Percentiles rank a stretch among this genome's conserved stretches.
phyloP scores from a whole-genome alignment of 2,888 invertebrate genomes.

The Heliconius ethilla region DNA sequence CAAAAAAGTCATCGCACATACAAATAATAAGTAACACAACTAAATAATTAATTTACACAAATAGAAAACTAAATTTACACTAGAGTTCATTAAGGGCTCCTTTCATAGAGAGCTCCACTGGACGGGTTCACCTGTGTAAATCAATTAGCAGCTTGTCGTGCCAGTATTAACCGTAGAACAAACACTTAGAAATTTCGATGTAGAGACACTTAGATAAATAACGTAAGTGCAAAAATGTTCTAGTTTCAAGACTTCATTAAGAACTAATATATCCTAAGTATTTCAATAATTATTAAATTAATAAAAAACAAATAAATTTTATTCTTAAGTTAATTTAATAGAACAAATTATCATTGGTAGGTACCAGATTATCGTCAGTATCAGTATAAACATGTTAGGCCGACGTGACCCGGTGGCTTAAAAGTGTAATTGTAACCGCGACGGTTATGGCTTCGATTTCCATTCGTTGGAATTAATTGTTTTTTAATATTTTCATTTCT shows the following conservation, averaged over 20 bases:
- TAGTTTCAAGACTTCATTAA: not conserved
- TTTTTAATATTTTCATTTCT: too few relatives aligned
- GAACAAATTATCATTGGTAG: too few relatives aligned
- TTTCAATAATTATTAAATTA: too few relatives aligned
- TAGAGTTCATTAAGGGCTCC: not conserved
- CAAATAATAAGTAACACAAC: not conserved
- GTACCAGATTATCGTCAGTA: too few relatives aligned
- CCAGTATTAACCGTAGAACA: not conserved
- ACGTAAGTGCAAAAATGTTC: not conserved
- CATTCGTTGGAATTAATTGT: too few relatives aligned
- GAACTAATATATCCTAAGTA: not conserved
- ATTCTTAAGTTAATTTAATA: too few relatives aligned
- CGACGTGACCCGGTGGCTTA: too few relatives aligned
- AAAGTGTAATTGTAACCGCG: too few relatives aligned
- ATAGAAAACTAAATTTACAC: not conserved
- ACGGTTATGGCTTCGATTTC: too few relatives aligned
- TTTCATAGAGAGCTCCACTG: not conserved
- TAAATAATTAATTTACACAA: not conserved
- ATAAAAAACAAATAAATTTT: too few relatives aligned
- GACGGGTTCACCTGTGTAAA: slow-evolving; percentile 6
- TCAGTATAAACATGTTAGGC: too few relatives aligned
- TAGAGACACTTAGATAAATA: not conserved
- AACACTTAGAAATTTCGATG: not conserved
- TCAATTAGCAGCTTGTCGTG: slow-evolving; percentile 19
- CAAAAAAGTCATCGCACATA: not conserved